phyloP scores from a whole-genome alignment of 2,888 invertebrate species.

The Cinara cedri region DNA sequence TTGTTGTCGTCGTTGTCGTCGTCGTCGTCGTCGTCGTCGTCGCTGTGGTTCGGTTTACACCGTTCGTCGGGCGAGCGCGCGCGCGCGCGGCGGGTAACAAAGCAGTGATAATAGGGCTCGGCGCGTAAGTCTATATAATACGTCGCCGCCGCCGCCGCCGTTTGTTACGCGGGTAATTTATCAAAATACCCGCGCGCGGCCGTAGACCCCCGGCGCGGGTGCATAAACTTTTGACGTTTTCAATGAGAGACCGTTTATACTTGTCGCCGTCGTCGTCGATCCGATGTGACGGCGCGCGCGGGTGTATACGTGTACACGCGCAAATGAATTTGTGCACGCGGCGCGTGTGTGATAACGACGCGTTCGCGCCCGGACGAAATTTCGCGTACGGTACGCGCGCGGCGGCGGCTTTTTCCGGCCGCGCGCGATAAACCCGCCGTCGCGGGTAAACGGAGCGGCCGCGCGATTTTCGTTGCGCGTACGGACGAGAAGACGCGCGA shows the following conservation, averaged over 20 bases:
- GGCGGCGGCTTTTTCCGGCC: too few species aligned
- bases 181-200: conserved; percentile 39
- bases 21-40: too few species aligned
- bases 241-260: conserved; percentile 56
- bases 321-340: background rate
- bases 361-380: too few species aligned
- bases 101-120: conserved; percentile 5
- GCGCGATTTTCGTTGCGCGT: too few species aligned
- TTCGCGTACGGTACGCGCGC: too few species aligned
- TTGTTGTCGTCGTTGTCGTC: too few species aligned
- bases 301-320: background rate
- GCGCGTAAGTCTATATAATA: background rate
- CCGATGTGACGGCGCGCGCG: background rate
- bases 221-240: conserved; percentile 54
- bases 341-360: too few species aligned
- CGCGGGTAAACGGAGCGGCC: background rate
- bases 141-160: background rate
- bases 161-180: conserved; percentile 41
- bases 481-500: background rate
- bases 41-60: too few species aligned
- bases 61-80: conserved; percentile 5
- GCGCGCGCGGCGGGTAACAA: conserved; percentile 15
- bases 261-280: conserved; percentile 38
- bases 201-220: conserved; percentile 17
- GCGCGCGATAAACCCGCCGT: too few species aligned